Evolutionary conservation across 1,140 invertebrate genomes (phyloP).

Genomic region (Papilio aristodemus): DNA sequence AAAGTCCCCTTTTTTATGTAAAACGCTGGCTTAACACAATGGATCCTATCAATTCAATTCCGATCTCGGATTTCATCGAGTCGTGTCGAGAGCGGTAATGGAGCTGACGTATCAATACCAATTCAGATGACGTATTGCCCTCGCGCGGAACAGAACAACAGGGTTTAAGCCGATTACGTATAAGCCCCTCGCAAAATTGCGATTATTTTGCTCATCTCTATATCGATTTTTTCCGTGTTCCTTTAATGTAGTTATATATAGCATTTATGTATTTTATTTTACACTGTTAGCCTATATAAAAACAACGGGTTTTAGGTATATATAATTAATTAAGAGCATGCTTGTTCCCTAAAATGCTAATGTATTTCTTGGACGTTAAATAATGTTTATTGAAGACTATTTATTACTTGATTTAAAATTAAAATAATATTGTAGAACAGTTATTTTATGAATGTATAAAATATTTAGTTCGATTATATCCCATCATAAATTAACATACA

Average conservation of each 20-base stretch:
- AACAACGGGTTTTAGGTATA: too few species aligned
- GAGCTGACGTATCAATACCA: slow-evolving; percentile 58
- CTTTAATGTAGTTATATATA: background rate
- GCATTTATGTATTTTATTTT: background rate
- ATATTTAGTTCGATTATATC: background rate
- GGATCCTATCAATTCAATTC: slow-evolving; percentile 21
- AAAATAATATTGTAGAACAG: too few species aligned
- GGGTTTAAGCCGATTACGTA: slow-evolving; percentile 21
- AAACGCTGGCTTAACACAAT: slow-evolving; percentile 32
- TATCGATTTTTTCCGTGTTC: background rate
- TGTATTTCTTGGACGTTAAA: too few species aligned
- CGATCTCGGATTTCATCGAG: slow-evolving; percentile 32
- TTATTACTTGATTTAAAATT: too few species aligned
- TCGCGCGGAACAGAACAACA: slow-evolving; percentile 28
- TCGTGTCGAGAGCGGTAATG: slow-evolving; percentile 38
- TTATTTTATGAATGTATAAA: too few species aligned
- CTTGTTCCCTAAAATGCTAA: too few species aligned
- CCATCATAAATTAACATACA: slow-evolving; percentile 1
- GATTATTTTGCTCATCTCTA: slow-evolving; percentile 1
- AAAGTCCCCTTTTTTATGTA: slow-evolving; percentile 4
- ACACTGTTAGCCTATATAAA: background rate
- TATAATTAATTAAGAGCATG: too few species aligned
- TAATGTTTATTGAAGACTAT: too few species aligned
- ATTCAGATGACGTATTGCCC: slow-evolving; percentile 52
- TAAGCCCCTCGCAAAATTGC: slow-evolving; percentile 17